A percentile compares a stretch with the other conserved stretches of the same genome.
phyloP scores from a whole-genome alignment of 2,888 invertebrate genomes.

The Chironomus tentans region DNA sequence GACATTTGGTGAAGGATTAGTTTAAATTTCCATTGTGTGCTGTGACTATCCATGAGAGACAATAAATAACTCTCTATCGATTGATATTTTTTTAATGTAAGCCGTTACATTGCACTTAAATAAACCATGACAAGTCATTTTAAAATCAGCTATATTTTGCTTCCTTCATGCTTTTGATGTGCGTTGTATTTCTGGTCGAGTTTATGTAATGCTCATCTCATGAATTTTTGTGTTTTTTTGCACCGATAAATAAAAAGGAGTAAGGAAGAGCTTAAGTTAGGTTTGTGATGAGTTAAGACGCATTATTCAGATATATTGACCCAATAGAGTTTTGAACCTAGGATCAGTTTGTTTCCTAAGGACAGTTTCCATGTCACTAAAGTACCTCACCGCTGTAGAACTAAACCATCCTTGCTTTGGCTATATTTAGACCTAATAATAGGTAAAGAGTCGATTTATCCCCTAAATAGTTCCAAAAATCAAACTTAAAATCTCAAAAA shows the following conservation, averaged over 20 bases:
- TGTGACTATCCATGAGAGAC: background rate
- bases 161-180: background rate
- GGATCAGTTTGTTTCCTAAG: no score
- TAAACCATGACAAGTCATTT: conserved; percentile 27
- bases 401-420: no score
- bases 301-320: no score
- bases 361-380: no score
- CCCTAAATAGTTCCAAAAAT: no score
- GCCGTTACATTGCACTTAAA: conserved; percentile 20
- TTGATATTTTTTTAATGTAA: background rate
- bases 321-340: no score
- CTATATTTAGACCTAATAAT: no score
- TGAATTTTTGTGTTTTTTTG: background rate
- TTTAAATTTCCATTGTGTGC: background rate
- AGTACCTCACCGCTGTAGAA: no score
- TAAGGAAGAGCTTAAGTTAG: background rate
- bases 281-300: background rate
- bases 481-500: no score
- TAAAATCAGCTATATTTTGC: background rate
- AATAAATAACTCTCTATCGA: conserved; percentile 8
- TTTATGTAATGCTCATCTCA: conserved; percentile 7
- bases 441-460: no score
- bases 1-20: conserved; percentile 3
- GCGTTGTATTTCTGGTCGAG: background rate
- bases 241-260: background rate